Base-by-base conservation (phyloP, 2,888 invertebrate genomes). In the Eilema griseolum region DNA sequence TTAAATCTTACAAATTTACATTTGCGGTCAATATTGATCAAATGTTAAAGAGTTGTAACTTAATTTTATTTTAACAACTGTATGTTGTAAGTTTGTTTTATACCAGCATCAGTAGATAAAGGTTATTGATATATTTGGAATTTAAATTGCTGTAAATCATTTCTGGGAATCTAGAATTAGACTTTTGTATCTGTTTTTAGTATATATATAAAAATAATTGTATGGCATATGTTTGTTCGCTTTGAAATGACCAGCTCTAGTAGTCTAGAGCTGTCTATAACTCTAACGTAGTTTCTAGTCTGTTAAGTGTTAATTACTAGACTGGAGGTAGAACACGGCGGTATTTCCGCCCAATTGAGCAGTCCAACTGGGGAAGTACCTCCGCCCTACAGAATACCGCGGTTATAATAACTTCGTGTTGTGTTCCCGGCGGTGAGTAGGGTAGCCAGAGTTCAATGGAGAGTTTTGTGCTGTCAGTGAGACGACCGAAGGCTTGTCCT, bases 91-190 rank as follows among this genome's bases (percentile, higher is more conserved):
- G 14, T 69, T 78, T 67, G 82, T 79, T 69, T 79, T 74, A 73
- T 78, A 76, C 69, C 66, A 76, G 76, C 79, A 82, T 81, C 78
- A 69, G 83, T 79, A 84, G 86, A 86, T 86, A 86, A 84, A 85
- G 83, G 83, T 86, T 85, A 83, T 86, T 87, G 86, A 86, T 87
- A 86, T 84, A 87, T 87, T 84, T 79, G 86, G 85, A 86, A 86
- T 86, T 85, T 86, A 86, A 86, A 87, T 87, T 87, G 83, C 79
- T 78, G 78, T 83, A 85, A 87, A 85, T 86, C 86, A 86, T 87
- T 86, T 85, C 80, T 83, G 76, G 75, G 71, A 81, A 83, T 82
- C 83, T 81, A 80, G 82, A 83, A 81, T 81, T 78, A 81, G 79
- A 80, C 75, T 83, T 81, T 80, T 80, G 75, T 72, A 74, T 78